Evolutionary conservation across 2,113 vertebrate species (phyloP).

Genomic region (Empidonax traillii): DNA sequence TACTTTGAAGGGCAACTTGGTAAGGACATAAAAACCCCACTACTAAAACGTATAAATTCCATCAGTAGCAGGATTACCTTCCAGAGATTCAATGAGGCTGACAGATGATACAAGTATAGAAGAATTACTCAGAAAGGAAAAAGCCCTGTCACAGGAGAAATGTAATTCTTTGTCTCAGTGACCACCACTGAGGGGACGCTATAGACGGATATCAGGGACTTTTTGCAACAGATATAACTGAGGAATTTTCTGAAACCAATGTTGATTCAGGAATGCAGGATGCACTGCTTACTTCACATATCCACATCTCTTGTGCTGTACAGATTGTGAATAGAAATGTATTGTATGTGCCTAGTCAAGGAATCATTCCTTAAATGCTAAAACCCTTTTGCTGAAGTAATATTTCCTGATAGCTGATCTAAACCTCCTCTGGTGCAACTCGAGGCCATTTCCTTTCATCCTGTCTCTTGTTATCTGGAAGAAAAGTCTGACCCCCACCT

Average conservation of each 20-base stretch:
- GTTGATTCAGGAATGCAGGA: background rate
- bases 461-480: background rate
- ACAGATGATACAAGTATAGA: background rate
- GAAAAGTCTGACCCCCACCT: background rate
- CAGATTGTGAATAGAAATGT: background rate
- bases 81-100: background rate
- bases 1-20: background rate
- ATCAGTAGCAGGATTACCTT: background rate
- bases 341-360: background rate
- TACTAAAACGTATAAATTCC: background rate
- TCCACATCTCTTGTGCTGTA: background rate
- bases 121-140: background rate
- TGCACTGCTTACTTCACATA: background rate
- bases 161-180: background rate
- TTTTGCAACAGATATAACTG: background rate
- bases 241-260: background rate
- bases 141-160: background rate
- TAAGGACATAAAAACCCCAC: background rate
- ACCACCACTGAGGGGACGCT: background rate
- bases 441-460: background rate
- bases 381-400: background rate
- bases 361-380: background rate
- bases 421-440: background rate
- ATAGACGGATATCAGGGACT: background rate
- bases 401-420: background rate